Evolutionary conservation across 2,113 vertebrate species (phyloP).

Genomic region (Sebastes fasciatus): DNA sequence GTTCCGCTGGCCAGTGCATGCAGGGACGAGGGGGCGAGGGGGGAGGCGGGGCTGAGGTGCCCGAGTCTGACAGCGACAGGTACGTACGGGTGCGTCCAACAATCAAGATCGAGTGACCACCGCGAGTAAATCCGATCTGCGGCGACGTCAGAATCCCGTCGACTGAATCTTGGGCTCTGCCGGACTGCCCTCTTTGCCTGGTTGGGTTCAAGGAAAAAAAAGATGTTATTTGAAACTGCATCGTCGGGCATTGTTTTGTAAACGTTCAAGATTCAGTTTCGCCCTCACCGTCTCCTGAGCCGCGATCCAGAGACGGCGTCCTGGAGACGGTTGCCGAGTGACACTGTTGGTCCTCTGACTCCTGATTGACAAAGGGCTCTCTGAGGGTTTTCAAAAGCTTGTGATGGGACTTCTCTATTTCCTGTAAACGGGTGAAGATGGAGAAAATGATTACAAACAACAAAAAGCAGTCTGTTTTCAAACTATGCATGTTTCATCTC

Average conservation of each 20-base stretch:
- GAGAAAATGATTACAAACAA: not conserved
- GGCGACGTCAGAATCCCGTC: slow-evolving; percentile 81
- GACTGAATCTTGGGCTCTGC: slow-evolving; percentile 77
- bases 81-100: slow-evolving; percentile 19
- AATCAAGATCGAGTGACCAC: slow-evolving; percentile 2
- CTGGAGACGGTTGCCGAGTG: slow-evolving; percentile 59
- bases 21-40: slow-evolving; percentile 46
- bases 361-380: slow-evolving; percentile 48
- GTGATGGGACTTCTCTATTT: slow-evolving; percentile 81
- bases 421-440: slow-evolving; percentile 57
- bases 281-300: slow-evolving; percentile 74
- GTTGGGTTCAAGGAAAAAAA: not conserved
- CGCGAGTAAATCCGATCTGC: slow-evolving; percentile 12
- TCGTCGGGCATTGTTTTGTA: fast-evolving
- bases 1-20: slow-evolving; percentile 64
- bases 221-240: not conserved
- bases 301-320: slow-evolving; percentile 72
- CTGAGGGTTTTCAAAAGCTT: slow-evolving; percentile 74
- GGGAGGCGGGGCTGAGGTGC: slow-evolving; percentile 11
- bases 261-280: not conserved
- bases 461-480: not conserved
- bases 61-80: slow-evolving; percentile 18
- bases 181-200: slow-evolving; percentile 77
- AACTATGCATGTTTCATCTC: not conserved
- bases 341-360: slow-evolving; percentile 59